Evolutionary conservation across 1,140 invertebrate species (phyloP), one percentile per base, ranked within the genome.

Genomic region (Macrobrachium nipponense): DNA sequence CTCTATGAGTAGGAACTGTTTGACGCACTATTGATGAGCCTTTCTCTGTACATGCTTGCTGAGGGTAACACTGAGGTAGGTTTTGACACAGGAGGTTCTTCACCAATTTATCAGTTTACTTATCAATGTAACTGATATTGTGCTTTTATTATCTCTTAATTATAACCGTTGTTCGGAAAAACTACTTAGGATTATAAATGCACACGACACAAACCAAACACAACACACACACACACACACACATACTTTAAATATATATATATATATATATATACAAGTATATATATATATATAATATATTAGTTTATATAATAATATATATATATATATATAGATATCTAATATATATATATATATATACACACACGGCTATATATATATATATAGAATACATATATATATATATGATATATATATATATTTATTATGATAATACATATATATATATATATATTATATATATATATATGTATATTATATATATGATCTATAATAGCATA

Each of bases 341-440:
- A n/a, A n/a, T 81, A 66, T 80, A 66, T 80, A 66, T 80, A 66
- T 80, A 66, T 80, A 62, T 80, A 62, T 80, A 66, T 80, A 44
- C 58, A 66, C 70, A 66, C 20, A 66, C 51, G 62, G 7, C 44
- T 51, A 43, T 20, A 66, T 68, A n/a, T n/a, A n/a, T n/a, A n/a
- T n/a, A n/a, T n/a, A n/a, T n/a, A n/a, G n/a, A n/a, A 20, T 78
- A 60, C 60, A 17, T 43, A n/a, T 59, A 68, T 72, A 68, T 70
- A 68, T 81, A 68, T 81, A 68, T 81, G 0, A 51, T 51, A 51
- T 51, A 51, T 51, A 51, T 51, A 12, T 51, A 51, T 12, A 51
- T 51, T n/a, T n/a, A n/a, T n/a, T n/a, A n/a, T n/a, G n/a, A n/a
- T n/a, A n/a, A 51, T 51, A 51, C 12, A 23, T 18, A 20, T 43